Base-by-base conservation (phyloP, 2,113 vertebrate genomes). In the Psettodes erumei region DNA sequence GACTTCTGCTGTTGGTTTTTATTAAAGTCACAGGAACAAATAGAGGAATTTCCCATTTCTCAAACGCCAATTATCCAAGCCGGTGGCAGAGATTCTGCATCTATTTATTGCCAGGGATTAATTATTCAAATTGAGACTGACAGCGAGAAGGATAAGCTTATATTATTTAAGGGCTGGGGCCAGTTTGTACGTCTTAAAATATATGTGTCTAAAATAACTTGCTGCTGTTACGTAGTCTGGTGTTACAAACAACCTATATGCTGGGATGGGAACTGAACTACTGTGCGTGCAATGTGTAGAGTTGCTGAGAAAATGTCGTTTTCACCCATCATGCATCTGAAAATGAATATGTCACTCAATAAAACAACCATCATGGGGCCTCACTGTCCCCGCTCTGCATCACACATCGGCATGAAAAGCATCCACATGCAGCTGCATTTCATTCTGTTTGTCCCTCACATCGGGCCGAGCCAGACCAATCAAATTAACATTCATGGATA, bases 41-140 rank as follows among this genome's bases (percentile, higher is more conserved):
- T 37, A 37, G n/a, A 59, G 30, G 65, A 82, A 87, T 82, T 71
- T 84, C 79, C 79, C 16, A 62, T 82, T 80, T 90, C 56, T 83
- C 75, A 73, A 83, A 66, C 64, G 55, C 65, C 76, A 84, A 75
- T 81, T 86, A 54, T 86, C 74, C 70, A 79, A 84, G 76, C 61
- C 64, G 51, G 43, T 77, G 64, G 69, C 54, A 65, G 43, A 87
- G 71, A 85, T 77, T 85, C 81, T 71, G 72, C 79, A 58, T 87
- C 72, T 85, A 78, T 90, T 81, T 85, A 81, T 86, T 82, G 47
- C 77, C 50, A 51, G 42, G 27, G 65, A 79, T 91, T 68, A 91
- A 91, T 93, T 85, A 92, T 90, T 91, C 72, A 93, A 86, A 86
- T 76, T 72, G 69, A 88, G 55, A 38, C 72, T 77, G 84, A 79